Base-by-base conservation (phyloP, 2,797 vertebrate species). In the Fistularia tabacaria region DNA sequence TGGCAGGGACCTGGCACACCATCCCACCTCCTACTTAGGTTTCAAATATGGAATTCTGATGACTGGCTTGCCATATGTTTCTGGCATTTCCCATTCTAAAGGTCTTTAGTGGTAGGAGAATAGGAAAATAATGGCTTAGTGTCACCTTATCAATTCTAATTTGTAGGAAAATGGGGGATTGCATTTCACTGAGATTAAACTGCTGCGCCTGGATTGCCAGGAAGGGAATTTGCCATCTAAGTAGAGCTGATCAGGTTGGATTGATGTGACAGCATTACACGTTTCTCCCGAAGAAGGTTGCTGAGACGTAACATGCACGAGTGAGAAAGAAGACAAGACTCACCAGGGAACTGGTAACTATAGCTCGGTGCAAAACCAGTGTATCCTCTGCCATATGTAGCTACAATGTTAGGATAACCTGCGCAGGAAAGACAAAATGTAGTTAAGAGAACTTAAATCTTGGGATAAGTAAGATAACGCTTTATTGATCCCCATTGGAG, bases 371-470 rank as follows among this genome's bases (percentile, higher is more conserved):
- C 91, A 66, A 96, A 95, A 81, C 94, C 93, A 14, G 93, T 92
- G 69, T 96, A 96, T 84, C 94, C 93, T 76, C 94, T 87, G 79
- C 93, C 93, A 9, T 95, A 95, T 1, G 94, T 95, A 13, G 94
- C 92, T 62, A 95, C 93, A 66, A 96, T 94, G 86, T 95, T 96
- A 37, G 94, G 94, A 83, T 95, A 96, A 90, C 93, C 94, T 96
- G 85, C 73, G 83, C 79, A 62, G 57, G 66, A 42, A 62, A 44
- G 1, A 15, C 43, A 8, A 49, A 1, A 46, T 40, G 25, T 2
- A 25, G 25, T 25, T 25, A 3, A 25, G 25, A 25, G 25, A 25
- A 25, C 25, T 25, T 5, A 5, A 25, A 5, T 25, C 25, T 25
- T 5, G 25, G 25, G 25, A n/a, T n/a, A n/a, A n/a, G n/a, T n/a